Evolutionary conservation across 2,888 invertebrate genomes (phyloP).

Genomic region (Mystacides longicornis): DNA sequence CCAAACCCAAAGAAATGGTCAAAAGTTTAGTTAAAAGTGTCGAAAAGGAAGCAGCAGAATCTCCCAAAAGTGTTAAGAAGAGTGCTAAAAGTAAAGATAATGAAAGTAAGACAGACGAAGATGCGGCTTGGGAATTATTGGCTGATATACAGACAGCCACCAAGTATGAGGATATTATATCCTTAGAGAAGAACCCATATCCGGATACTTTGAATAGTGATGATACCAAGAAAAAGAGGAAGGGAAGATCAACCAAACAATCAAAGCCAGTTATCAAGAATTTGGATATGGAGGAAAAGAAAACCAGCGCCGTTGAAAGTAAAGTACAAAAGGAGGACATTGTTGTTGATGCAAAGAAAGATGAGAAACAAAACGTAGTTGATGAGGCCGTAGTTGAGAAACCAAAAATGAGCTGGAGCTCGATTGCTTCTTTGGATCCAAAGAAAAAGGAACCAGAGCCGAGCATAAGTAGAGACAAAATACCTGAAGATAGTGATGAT

Average conservation of each 20-base stretch:
- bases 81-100: slow-evolving; percentile 4
- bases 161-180: not conserved
- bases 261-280: slow-evolving; percentile 10
- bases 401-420: slow-evolving; percentile 17
- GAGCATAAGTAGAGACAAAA: slow-evolving; percentile 9
- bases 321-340: not conserved
- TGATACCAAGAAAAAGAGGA: slow-evolving; percentile 14
- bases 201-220: slow-evolving; percentile 12
- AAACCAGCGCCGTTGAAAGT: slow-evolving; percentile 8
- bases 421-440: slow-evolving; percentile 10
- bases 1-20: not conserved
- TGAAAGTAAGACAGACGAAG: slow-evolving; percentile 10
- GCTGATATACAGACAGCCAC: slow-evolving; percentile 7
- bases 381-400: not conserved
- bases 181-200: not conserved
- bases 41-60: not conserved
- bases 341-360: slow-evolving; percentile 4
- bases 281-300: not conserved
- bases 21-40: not conserved
- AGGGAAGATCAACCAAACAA: slow-evolving; percentile 13
- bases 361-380: slow-evolving; percentile 6
- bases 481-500: not conserved
- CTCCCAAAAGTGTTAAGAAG: not conserved
- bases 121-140: slow-evolving; percentile 24
- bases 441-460: slow-evolving; percentile 28